phyloP scores from a whole-genome alignment of 2,113 vertebrate species.

The Sinocyclocheilus rhinocerous region DNA sequence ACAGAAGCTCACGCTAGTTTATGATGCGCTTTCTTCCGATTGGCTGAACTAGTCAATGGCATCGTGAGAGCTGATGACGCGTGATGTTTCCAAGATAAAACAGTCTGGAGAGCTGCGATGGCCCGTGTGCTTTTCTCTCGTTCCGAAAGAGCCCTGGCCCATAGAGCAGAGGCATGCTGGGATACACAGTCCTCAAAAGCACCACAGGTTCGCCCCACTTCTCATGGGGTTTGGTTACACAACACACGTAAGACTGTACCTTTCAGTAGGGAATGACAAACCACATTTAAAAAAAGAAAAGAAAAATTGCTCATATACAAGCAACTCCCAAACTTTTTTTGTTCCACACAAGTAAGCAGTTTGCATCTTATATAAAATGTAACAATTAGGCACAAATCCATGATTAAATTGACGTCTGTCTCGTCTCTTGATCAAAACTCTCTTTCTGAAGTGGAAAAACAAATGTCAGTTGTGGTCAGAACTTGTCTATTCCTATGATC shows the following conservation, averaged over 20 bases:
- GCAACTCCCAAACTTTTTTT: conserved; percentile 78
- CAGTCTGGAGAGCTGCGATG: conserved; percentile 27
- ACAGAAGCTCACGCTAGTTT: conserved; percentile 3
- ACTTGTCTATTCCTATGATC: conserved; percentile 70
- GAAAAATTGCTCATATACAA: conserved; percentile 76
- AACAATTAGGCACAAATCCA: conserved; percentile 85
- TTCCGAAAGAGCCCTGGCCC: conserved; percentile 36
- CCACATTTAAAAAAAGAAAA: conserved; percentile 67
- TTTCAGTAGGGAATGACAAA: conserved; percentile 82
- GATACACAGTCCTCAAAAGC: conserved; percentile 45
- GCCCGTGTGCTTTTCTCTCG: conserved; percentile 40
- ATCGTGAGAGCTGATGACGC: background rate
- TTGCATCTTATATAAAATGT: conserved; percentile 81
- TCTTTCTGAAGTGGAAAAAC: conserved; percentile 76
- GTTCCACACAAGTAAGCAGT: conserved; percentile 80
- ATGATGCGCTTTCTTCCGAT: conserved; percentile 12
- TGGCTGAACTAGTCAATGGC: conserved; percentile 40
- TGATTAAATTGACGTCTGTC: conserved; percentile 72
- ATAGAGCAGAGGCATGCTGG: conserved; percentile 41
- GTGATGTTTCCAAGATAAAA: conserved; percentile 23
- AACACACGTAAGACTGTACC: conserved; percentile 83
- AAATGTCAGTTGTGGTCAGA: conserved; percentile 72
- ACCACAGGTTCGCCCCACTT: conserved; percentile 61
- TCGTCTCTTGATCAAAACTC: conserved; percentile 65
- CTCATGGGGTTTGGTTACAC: conserved; percentile 76